Base-by-base conservation (phyloP, 2,888 invertebrate genomes). In the Allolobophora icterica region DNA sequence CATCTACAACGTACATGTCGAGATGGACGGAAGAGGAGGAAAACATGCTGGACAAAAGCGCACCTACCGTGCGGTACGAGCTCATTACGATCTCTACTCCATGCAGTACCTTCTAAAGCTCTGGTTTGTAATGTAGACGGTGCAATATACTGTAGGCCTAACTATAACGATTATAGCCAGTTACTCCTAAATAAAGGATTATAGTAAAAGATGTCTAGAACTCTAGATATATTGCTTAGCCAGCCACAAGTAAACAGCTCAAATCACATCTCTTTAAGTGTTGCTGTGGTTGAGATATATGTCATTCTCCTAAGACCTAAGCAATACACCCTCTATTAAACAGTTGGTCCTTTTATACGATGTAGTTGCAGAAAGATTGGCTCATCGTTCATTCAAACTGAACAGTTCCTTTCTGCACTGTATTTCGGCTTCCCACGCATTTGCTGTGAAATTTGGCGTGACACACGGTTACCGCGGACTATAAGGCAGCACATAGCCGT, bases 1-100 rank as follows among this genome's bases (percentile, higher is more conserved):
- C 93, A 99, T 99, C 94, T 98, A 98, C 96, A 97, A 97, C 90
- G 98, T 99, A 33, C 99, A 99, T 95, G 98, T 99, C 91, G 98
- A 98, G 95, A 96, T 98, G 94, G 98, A 98, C 95, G 98, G 98
- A 90, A 96, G 98, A 93, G 95, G 95, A 58, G 98, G 98, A 91
- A 98, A 98, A 95, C 99, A 99, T 95, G 98, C 98, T n/a, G 99
- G 99, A 84, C 99, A 99, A 95, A 99, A 99, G 95, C 96, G 98
- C 93, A 99, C 99, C 0, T 99, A 99, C 96, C 96, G 98, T 96
- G 98, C 98, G 95, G 99, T 99, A 96, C 97, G 97, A 96, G 6
- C 21, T 0, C 35, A 71, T 30, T 33, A 30, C n/a, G n/a, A 71
- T 5, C 52, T 52, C 52, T 52, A 24, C n/a, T n/a, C n/a, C n/a